phyloP scores from a whole-genome alignment of 2,797 vertebrate species.

The Columba guinea region DNA sequence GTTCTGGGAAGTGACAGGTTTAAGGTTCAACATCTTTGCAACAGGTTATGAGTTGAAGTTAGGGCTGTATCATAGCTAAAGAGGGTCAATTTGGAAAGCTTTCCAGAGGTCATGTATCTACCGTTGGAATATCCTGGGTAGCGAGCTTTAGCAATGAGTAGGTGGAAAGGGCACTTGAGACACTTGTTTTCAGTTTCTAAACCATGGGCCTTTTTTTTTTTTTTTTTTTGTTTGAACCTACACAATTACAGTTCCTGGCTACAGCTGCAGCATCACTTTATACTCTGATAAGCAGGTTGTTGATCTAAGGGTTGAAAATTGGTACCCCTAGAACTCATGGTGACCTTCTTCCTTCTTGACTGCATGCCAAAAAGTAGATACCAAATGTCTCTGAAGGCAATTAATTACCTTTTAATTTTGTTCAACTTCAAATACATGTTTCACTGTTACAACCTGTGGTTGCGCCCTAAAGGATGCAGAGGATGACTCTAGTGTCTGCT shows the following conservation, averaged over 20 bases:
- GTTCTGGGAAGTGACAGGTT: neutral
- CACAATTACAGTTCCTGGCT: neutral
- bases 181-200: neutral
- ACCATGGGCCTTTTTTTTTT: neutral
- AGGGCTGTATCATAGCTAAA: neutral
- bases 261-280: neutral
- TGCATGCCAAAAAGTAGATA: neutral
- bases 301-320: neutral
- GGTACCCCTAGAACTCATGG: neutral
- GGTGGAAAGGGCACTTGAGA: neutral
- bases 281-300: neutral
- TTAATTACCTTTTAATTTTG: conserved; percentile 2
- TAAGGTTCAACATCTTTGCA: neutral
- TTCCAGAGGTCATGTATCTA: neutral
- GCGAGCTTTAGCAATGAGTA: neutral
- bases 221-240: neutral
- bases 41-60: neutral
- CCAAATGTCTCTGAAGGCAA: neutral
- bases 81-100: neutral
- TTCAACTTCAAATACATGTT: neutral
- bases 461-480: neutral
- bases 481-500: neutral
- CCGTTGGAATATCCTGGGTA: neutral
- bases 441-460: fast-evolving
- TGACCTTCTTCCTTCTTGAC: neutral